phyloP scores from a whole-genome alignment of 2,797 vertebrate genomes.

The Sorex maritimensis region DNA sequence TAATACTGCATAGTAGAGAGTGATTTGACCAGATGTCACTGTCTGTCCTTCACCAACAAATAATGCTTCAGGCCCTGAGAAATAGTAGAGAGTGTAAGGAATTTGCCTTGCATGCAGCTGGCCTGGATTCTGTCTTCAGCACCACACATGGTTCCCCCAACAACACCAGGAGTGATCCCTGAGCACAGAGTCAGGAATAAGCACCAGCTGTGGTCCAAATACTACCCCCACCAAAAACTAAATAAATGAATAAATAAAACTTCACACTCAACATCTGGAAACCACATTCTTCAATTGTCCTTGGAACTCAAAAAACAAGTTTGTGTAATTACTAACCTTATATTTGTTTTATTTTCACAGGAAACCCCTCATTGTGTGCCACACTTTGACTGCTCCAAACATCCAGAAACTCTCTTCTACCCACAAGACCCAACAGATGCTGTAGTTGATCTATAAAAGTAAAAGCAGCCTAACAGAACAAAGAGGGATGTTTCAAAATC shows the following conservation, averaged over 20 bases:
- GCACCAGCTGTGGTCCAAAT: no score
- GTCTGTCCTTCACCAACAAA: not conserved
- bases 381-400: not conserved
- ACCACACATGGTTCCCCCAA: no score
- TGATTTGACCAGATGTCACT: not conserved
- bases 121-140: no score
- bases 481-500: no score
- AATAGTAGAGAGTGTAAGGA: no score
- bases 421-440: not conserved
- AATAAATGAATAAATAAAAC: no score
- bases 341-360: not conserved
- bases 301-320: not conserved
- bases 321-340: not conserved
- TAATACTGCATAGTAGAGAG: not conserved
- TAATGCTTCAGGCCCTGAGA: no score
- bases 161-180: no score
- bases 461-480: not conserved
- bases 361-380: not conserved
- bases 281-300: not conserved
- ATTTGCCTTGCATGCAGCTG: no score
- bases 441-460: not conserved
- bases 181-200: no score
- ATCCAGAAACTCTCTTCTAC: not conserved
- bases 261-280: not conserved
- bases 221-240: no score